Evolutionary conservation across 2,888 invertebrate genomes (phyloP).

Genomic region (Coecobrya sp.): DNA sequence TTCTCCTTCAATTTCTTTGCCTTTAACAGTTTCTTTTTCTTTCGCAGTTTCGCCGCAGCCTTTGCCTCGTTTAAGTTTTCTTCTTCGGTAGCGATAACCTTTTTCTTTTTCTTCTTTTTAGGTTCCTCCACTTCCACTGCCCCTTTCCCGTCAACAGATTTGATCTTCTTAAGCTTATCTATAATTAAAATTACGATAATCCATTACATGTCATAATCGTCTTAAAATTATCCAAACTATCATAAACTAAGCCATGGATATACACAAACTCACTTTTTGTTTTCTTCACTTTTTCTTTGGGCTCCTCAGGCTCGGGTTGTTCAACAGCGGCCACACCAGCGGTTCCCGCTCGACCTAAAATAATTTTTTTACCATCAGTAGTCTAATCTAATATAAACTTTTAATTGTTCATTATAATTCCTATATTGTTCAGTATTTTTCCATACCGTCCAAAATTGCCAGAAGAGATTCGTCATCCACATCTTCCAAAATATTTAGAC

Average conservation of each 20-base stretch:
- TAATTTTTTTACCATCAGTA: no score
- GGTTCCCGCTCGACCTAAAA: conserved; percentile 59
- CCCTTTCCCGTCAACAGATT: neutral
- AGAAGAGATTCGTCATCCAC: conserved; percentile 88
- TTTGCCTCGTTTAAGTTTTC: conserved; percentile 49
- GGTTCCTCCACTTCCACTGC: conserved; percentile 19
- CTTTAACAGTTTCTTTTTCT: conserved; percentile 62
- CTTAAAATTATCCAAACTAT: neutral
- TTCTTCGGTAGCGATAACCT: conserved; percentile 4
- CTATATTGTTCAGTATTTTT: neutral
- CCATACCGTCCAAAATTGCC: conserved; percentile 87
- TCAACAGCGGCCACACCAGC: conserved; percentile 69
- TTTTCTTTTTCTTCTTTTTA: conserved; percentile 76
- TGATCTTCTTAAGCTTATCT: conserved; percentile 1
- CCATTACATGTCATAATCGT: no score
- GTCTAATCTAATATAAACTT: no score
- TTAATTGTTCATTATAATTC: no score
- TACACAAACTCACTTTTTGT: conserved; percentile 58
- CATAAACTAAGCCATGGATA: neutral
- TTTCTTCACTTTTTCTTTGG: conserved; percentile 30
- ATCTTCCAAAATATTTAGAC: conserved; percentile 88
- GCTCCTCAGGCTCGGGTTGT: neutral
- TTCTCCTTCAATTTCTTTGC: conserved; percentile 66
- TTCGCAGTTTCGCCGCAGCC: conserved; percentile 60
- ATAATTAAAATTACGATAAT: neutral